Evolutionary conservation across 1,140 invertebrate genomes (phyloP), one percentile per base, ranked within the genome.

Genomic region (Pseudomyrmex concolor): DNA sequence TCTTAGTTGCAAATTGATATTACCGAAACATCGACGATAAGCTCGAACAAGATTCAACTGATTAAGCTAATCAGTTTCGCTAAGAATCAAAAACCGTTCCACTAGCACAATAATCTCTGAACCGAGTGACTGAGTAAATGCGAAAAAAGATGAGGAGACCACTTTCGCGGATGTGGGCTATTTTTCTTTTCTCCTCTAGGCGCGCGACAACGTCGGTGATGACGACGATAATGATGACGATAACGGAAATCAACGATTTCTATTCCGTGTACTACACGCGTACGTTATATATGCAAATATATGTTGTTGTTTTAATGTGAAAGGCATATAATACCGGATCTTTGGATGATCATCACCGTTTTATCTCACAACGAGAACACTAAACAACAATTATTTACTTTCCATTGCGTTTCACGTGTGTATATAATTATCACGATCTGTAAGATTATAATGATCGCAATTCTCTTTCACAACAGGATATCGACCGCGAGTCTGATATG

Each of bases 51-150:
- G 13, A 2, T 43, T 2, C 7, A n/a, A 34, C 34, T 7, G 34
- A 34, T 34, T 34, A 34, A 50, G 50, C 43, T 45, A 67, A 68
- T 77, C 63, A 45, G 59, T 66, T 55, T 57, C 76, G 34, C 54
- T 19, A 13, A 55, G 62, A 22, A 12, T 15, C 45, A 17, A 55
- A 34, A 15, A 60, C 34, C n/a, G 76, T 70, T 66, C 76, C 70
- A 78, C 76, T 78, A 78, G 76, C 76, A 78, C 45, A 43, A 70
- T 78, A 77, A 77, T 77, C 74, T 78, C 54, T 78, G 76, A 78
- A 70, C 64, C 43, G 19, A 17, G 19, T 2, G n/a, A 70, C 64
- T 19, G 19, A 10, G 15, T 2, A 12, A 34, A 48, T 4, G 15
- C 9, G 1, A 64, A 19, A 19, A 8, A 60, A 10, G 55, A 73